A percentile compares a stretch with the other conserved stretches of the same genome.
These are phyloP conservation scores for Streblospio benedicti DNA, from an alignment of 1,140 invertebrate species.

Conservation along the genomic window DNA sequence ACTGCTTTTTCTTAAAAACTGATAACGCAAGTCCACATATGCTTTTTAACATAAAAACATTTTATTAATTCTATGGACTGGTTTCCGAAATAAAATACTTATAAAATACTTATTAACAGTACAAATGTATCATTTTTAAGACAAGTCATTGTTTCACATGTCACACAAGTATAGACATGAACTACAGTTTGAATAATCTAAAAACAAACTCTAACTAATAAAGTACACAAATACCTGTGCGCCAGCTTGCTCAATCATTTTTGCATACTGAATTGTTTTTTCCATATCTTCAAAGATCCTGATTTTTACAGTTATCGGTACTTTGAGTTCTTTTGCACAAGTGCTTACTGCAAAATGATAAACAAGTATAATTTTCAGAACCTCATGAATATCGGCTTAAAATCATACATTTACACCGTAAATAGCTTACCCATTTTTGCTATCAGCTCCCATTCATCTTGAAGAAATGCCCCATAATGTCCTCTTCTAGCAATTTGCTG, in stretches of 20 bases:
- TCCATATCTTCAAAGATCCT: slow-evolving; percentile 79
- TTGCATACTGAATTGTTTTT: slow-evolving; percentile 82
- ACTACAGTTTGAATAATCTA: neutral
- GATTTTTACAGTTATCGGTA: slow-evolving; percentile 94
- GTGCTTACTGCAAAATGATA: slow-evolving; percentile 53
- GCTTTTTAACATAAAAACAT: too few species aligned
- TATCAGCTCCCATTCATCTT: slow-evolving; percentile 84
- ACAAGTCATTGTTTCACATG: too few species aligned
- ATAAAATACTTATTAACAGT: too few species aligned
- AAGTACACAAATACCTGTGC: slow-evolving; percentile 54
- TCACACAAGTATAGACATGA: too few species aligned
- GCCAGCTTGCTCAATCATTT: slow-evolving; percentile 88
- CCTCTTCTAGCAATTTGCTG: slow-evolving; percentile 88
- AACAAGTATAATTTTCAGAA: neutral
- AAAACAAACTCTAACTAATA: neutral
- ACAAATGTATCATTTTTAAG: too few species aligned
- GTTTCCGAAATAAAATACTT: too few species aligned
- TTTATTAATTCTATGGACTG: too few species aligned
- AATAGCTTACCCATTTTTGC: slow-evolving; percentile 63
- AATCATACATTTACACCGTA: too few species aligned
- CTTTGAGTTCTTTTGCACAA: slow-evolving; percentile 39
- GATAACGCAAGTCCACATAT: too few species aligned
- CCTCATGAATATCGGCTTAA: neutral
- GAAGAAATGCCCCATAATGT: slow-evolving; percentile 71
- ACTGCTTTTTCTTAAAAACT: too few species aligned